Evolutionary conservation across 2,888 invertebrate genomes (phyloP), one percentile per base, ranked within the genome.

Genomic region (Leuctra nigra): DNA sequence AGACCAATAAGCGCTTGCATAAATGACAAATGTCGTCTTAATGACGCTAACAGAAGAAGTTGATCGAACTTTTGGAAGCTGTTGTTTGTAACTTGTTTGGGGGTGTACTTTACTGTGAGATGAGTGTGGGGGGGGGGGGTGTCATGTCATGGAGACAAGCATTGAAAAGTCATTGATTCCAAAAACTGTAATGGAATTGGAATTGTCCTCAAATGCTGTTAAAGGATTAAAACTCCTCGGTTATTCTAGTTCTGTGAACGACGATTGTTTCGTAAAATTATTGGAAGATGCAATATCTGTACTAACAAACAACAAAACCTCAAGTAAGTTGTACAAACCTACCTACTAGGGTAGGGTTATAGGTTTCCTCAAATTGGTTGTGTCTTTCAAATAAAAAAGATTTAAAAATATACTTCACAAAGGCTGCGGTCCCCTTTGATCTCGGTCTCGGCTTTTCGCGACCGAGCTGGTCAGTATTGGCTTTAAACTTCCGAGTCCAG

Each of bases 201-300:
- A 58, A 14, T 25, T 60, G 23, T 57, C 47, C 7, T 24, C 47
- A 7, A 14, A 58, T n/a, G 18, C 55, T 25, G 35, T 18, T 20
- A 44, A 46, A 39, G 60, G 57, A 13, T 54, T 60, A 33, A 56
- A 58, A 16, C 46, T 48, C 16, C 20, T 60, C 23, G 55, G 60
- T 9, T 55, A 41, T 35, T 35, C 60, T 23, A 47, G 25, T 47
- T 23, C 35, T 9, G 44, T 58, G 13, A 48, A 47, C 38, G 60
- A 60, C 22, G 54, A 57, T n/a, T 52, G 53, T 41, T 60, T 48
- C 47, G 11, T 36, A 23, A 60, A 53, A 16, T 16, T 60, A 11
- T 41, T 60, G 29, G 60, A 57, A 35, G 44, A 48, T n/a, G 35
- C 46, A 20, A 20, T 58, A 13, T 9, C 14, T 23, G 44, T 41